Conservation (phyloP, 2,797 vertebrate genomes). For the Moxostoma hubbsi region DNA sequence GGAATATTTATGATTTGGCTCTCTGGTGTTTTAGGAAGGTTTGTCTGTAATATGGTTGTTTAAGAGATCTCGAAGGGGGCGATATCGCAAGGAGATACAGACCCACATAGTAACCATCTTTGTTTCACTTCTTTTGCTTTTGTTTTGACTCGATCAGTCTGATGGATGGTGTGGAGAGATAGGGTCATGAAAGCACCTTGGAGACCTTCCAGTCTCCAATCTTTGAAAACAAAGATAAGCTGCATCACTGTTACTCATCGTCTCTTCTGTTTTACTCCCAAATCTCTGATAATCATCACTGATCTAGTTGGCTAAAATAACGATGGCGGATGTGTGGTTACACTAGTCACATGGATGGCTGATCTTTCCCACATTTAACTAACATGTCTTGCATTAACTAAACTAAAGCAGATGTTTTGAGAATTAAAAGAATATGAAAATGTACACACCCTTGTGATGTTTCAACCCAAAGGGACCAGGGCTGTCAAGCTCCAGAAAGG, state of each 20-base stretch:
- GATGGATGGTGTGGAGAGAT: conserved; percentile 41
- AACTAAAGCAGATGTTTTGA: background rate
- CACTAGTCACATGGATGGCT: background rate
- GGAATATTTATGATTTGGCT: conserved; percentile 69
- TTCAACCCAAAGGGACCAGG: too few species aligned
- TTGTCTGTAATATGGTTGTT: conserved; percentile 65
- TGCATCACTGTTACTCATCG: conserved; percentile 26
- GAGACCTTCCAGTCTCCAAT: conserved; percentile 27
- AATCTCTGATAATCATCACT: conserved; percentile 17
- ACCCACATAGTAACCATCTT: conserved; percentile 37
- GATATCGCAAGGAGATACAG: conserved; percentile 36
- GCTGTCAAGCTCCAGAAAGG: too few species aligned
- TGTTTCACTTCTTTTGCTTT: conserved; percentile 59
- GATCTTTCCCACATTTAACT: background rate
- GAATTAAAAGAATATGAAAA: background rate
- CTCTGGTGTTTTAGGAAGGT: conserved; percentile 61
- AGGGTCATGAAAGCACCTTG: conserved; percentile 20
- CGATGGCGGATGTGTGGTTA: background rate
- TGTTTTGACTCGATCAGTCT: conserved; percentile 48
- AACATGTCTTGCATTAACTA: background rate
- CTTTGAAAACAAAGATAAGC: conserved; percentile 42
- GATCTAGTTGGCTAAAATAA: conserved; percentile 23
- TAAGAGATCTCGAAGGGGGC: conserved; percentile 57
- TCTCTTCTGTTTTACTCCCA: conserved; percentile 24
- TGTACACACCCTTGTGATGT: too few species aligned